phyloP scores from a whole-genome alignment of 92 coral and sea anemone species.

The Parazoanthus swiftii region DNA sequence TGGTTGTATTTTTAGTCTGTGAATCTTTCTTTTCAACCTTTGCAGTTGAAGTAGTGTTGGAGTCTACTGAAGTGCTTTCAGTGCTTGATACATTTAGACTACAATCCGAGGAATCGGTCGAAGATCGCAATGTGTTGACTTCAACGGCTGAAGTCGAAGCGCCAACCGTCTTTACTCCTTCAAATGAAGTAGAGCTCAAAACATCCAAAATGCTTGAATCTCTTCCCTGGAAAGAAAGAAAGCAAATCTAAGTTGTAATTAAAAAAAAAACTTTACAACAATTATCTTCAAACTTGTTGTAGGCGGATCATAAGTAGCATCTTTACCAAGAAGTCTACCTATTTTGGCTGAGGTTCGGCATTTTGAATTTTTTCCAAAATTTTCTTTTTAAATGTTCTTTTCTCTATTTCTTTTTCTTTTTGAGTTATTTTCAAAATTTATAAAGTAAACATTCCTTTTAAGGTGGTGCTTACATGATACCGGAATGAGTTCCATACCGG shows the following conservation, averaged over 20 bases:
- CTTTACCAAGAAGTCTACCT: no score
- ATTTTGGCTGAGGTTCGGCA: no score
- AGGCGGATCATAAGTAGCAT: no score
- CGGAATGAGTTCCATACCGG: no score
- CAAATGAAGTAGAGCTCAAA: conserved; percentile 1
- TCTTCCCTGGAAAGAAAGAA: background rate
- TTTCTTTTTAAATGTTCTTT: no score
- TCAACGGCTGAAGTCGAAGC: conserved; percentile 10
- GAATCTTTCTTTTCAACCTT: background rate
- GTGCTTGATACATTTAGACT: background rate
- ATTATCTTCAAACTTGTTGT: background rate
- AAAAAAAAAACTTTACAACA: background rate
- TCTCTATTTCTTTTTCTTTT: no score
- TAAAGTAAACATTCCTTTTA: no score
- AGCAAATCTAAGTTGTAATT: no score
- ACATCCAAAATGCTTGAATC: conserved; percentile 5
- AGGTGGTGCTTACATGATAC: no score
- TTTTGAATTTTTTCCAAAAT: no score
- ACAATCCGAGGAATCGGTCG: conserved; percentile 10
- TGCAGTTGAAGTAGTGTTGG: background rate
- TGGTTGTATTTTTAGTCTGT: background rate
- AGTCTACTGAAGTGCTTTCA: background rate
- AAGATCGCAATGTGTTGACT: background rate
- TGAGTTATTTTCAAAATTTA: no score
- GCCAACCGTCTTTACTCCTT: background rate